Evolutionary conservation across 2,113 vertebrate genomes (phyloP).

Genomic region (Petaurus breviceps): DNA sequence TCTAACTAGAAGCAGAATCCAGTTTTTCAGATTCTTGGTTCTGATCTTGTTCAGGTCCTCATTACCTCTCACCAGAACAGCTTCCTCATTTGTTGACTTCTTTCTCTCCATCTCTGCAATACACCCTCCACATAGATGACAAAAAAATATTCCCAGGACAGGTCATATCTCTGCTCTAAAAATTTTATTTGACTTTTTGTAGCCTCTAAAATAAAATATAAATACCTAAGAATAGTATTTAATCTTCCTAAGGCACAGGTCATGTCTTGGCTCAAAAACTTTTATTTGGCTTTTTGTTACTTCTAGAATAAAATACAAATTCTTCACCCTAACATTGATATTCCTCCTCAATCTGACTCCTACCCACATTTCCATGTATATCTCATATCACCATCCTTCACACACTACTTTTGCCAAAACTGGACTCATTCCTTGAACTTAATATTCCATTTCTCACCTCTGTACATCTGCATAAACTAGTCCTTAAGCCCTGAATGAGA

Average conservation of each 20-base stretch:
- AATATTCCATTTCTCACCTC: not conserved
- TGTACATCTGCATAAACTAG: not conserved
- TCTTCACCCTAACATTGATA: not conserved
- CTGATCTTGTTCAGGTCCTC: not conserved
- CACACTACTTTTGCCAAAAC: not conserved
- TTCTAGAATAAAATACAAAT: no score
- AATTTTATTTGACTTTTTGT: no score
- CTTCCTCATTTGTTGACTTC: not conserved
- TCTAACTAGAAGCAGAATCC: not conserved
- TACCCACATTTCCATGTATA: not conserved
- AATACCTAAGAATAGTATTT: no score
- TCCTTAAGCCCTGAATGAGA: not conserved
- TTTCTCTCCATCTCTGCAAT: not conserved
- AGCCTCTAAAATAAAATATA: no score
- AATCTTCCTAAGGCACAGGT: no score
- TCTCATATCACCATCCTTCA: not conserved
- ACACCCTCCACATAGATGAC: no score
- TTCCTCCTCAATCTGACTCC: not conserved
- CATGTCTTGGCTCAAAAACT: no score
- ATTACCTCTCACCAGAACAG: not conserved
- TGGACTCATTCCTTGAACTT: not conserved
- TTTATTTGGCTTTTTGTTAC: no score
- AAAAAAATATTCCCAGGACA: no score
- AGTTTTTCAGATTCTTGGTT: slow-evolving; percentile 3
- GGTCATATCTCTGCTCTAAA: no score